Evolutionary conservation across 1,140 invertebrate genomes (phyloP), one percentile per base, ranked within the genome.

Genomic region (Atopsyche davidsoni): DNA sequence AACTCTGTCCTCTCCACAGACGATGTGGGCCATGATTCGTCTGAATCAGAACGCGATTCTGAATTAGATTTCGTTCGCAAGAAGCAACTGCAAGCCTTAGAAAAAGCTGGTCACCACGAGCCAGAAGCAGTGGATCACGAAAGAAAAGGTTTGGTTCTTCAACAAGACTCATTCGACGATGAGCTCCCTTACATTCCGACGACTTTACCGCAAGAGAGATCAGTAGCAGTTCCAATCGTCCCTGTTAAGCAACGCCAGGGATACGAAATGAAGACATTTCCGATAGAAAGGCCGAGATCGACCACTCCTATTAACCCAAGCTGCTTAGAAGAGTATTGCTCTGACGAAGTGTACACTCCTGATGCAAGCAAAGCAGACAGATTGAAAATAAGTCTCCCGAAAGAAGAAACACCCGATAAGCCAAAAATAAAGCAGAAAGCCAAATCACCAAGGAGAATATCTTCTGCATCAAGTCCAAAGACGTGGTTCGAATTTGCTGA

Each of bases 141-240:
- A 61, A 76, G 82, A 43, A 87, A 89, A 45, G 81, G 83, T 1
- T 75, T 92, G 19, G 83, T 87, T 2, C 76, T 85, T 35, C 78
- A 83, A 58, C 86, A 89, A 57, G 87, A 89, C 57, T 88, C 87
- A 7, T 87, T 90, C 56, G 88, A 92, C 52, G 87, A 89, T 46
- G 89, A 92, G 69, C 69, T 92, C 59, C 89, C 89, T 1, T 91
- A 88, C 61, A 80, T 92, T 52, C 87, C 88, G 31, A 92, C 89
- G 2, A 92, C 88, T 24, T 66, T 92, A 46, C 88, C 89, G 11
- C 72, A 82, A 62, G 89, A 92, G 70, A 80, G 88, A 36, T 86
- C 88, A 4, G 76, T 85, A 34, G 88, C 83, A 11, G 70, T 90
- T 44, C 85, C 86, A 1, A 85, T 92, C 46, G 76, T 90, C 35